Conservation (phyloP, 1,140 invertebrate genomes). For the Carposina sasakii region DNA sequence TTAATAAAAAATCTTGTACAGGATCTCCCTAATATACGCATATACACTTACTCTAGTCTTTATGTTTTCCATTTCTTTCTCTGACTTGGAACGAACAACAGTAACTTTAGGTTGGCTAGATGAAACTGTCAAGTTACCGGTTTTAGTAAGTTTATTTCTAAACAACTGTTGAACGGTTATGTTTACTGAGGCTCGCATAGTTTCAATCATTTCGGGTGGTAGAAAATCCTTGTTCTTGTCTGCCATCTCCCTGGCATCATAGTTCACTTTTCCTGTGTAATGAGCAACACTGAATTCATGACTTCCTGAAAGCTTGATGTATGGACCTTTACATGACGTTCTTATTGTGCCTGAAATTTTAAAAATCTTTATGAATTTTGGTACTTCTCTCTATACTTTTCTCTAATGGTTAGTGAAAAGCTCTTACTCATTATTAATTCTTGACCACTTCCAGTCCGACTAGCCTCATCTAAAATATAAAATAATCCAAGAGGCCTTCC, state of each 20-base stretch:
- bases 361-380: conserved; percentile 16
- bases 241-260: conserved; percentile 86
- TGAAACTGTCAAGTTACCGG: conserved; percentile 80
- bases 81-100: conserved; percentile 71
- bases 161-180: conserved; percentile 85
- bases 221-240: conserved; percentile 93
- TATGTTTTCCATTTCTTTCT: conserved; percentile 63
- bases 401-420: too few relatives aligned
- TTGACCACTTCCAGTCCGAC: conserved; percentile 77
- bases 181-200: conserved; percentile 84
- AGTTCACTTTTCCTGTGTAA: conserved; percentile 88
- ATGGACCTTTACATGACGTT: conserved; percentile 70
- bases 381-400: too few relatives aligned
- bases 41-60: conserved; percentile 55
- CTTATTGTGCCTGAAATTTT: conserved; percentile 71
- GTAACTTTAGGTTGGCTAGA: conserved; percentile 50
- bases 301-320: conserved; percentile 76
- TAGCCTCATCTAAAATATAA: conserved; percentile 91
- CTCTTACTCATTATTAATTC: conserved; percentile 68
- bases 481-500: conserved; percentile 89
- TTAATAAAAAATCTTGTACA: too few relatives aligned
- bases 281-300: conserved; percentile 87
- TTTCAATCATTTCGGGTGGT: conserved; percentile 88
- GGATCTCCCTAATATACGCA: too few relatives aligned
- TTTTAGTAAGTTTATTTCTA: conserved; percentile 88